A percentile compares a stretch with the other conserved stretches of the same genome.
These are phyloP conservation scores for Linepithema humile DNA, from an alignment of 1,140 invertebrate genomes.

Conservation along the genomic window DNA sequence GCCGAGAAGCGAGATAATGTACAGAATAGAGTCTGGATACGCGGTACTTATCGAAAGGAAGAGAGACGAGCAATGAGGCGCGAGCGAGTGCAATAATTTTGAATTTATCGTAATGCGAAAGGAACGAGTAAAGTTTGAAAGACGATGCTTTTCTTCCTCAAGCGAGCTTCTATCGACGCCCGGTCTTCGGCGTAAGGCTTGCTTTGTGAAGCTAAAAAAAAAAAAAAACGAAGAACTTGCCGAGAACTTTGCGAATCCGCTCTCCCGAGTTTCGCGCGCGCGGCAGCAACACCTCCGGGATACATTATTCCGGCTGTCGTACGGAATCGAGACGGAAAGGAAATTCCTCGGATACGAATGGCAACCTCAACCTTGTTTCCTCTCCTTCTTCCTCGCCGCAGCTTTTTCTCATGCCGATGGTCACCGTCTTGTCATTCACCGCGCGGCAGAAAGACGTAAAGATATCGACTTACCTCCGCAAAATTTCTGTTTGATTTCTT, in stretches of 20 bases:
- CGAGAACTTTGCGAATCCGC: conserved; percentile 22
- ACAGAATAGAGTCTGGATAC: conserved; percentile 3
- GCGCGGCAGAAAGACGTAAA: background rate
- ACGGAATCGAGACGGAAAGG: conserved; percentile 13
- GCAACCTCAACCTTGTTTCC: background rate
- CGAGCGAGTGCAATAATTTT: conserved; percentile 13
- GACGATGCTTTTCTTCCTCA: background rate
- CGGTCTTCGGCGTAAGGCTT: background rate
- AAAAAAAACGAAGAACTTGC: background rate
- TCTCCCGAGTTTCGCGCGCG: background rate
- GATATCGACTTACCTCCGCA: background rate
- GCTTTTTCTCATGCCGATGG: conserved; percentile 5
- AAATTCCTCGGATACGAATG: conserved; percentile 12
- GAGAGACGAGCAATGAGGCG: background rate
- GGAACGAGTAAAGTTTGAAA: conserved; percentile 1
- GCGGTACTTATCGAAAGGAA: background rate
- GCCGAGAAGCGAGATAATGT: background rate
- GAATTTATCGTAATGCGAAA: background rate
- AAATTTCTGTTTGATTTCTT: conserved; percentile 12
- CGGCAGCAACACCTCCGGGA: background rate
- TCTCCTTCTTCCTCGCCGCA: background rate
- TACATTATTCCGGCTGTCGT: conserved; percentile 31
- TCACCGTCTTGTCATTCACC: conserved; percentile 20
- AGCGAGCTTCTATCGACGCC: background rate
- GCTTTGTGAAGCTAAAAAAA: no score